These are phyloP conservation scores for Dendrolimus pini DNA, from an alignment of 2,888 invertebrate genomes.

Conservation along the genomic window DNA sequence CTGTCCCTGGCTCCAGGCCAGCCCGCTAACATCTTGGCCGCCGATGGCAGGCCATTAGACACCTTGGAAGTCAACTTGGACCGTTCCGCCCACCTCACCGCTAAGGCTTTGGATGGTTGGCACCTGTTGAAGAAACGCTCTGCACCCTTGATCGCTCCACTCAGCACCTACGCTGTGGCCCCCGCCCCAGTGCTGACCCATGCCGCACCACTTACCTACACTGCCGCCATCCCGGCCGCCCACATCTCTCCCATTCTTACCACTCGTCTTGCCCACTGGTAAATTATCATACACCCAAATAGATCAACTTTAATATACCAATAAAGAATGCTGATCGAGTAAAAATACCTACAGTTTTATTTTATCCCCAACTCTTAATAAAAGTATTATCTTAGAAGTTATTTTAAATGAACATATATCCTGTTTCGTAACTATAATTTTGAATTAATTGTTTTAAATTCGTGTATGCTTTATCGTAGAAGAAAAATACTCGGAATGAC, in stretches of 20 bases:
- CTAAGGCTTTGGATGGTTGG: slow-evolving; percentile 38
- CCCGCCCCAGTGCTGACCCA: slow-evolving; percentile 7
- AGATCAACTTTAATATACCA: too few species aligned
- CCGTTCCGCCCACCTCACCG: slow-evolving; percentile 49
- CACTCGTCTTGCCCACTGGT: slow-evolving; percentile 3
- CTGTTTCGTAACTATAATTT: too few species aligned
- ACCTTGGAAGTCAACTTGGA: slow-evolving; percentile 62
- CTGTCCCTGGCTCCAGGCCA: slow-evolving; percentile 45
- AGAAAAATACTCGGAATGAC: too few species aligned
- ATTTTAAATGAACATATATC: too few species aligned
- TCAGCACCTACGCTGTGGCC: slow-evolving; percentile 4
- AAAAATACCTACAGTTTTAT: too few species aligned
- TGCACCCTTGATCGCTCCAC: slow-evolving; percentile 22
- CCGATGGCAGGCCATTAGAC: slow-evolving; percentile 61
- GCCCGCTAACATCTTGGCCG: slow-evolving; percentile 55
- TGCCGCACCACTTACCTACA: slow-evolving; percentile 7
- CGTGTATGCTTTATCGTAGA: too few species aligned
- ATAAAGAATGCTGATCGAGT: too few species aligned
- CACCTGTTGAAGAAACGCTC: slow-evolving; percentile 53
- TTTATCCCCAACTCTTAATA: too few species aligned
- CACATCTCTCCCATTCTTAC: slow-evolving; percentile 12
- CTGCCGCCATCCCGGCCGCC: slow-evolving; percentile 4
- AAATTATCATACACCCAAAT: background rate
- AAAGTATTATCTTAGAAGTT: too few species aligned
- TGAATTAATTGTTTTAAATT: too few species aligned